These are phyloP conservation scores for Incurvaria masculella DNA, from an alignment of 2,888 invertebrate genomes.

Conservation along the genomic window DNA sequence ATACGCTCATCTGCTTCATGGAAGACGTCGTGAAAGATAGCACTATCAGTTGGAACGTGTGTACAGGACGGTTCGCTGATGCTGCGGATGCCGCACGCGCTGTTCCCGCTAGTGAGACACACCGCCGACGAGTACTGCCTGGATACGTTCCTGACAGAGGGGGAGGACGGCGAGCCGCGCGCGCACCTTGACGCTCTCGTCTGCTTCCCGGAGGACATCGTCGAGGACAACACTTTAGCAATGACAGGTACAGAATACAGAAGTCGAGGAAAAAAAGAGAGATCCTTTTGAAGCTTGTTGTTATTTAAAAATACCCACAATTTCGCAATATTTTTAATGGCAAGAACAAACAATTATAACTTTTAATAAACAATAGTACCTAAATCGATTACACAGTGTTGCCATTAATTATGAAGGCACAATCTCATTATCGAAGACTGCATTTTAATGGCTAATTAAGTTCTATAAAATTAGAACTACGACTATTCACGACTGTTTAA, in stretches of 20 bases:
- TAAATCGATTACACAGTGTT: background rate
- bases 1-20: conserved; percentile 36
- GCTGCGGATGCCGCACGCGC: conserved; percentile 23
- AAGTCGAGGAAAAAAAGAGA: too few species aligned
- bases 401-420: too few species aligned
- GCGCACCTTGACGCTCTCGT: conserved; percentile 31
- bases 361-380: background rate
- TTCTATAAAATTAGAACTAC: too few species aligned
- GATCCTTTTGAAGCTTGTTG: conserved; percentile 30
- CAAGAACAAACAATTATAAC: background rate
- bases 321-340: background rate
- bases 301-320: background rate
- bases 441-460: too few species aligned
- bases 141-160: conserved; percentile 32
- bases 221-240: conserved; percentile 19
- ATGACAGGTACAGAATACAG: conserved; percentile 26
- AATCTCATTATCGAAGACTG: too few species aligned
- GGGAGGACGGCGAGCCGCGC: conserved; percentile 16
- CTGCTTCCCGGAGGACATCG: conserved; percentile 26
- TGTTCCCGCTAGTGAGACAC: conserved; percentile 25
- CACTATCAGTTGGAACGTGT: conserved; percentile 5
- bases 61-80: conserved; percentile 36
- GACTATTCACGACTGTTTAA: too few species aligned
- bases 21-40: conserved; percentile 16
- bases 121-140: conserved; percentile 38